Percentiles rank a stretch among this genome's conserved stretches.
These are phyloP conservation scores for Trididemnum nubilum DNA, from an alignment of 23 tunicate genomes.

Conservation along the genomic window DNA sequence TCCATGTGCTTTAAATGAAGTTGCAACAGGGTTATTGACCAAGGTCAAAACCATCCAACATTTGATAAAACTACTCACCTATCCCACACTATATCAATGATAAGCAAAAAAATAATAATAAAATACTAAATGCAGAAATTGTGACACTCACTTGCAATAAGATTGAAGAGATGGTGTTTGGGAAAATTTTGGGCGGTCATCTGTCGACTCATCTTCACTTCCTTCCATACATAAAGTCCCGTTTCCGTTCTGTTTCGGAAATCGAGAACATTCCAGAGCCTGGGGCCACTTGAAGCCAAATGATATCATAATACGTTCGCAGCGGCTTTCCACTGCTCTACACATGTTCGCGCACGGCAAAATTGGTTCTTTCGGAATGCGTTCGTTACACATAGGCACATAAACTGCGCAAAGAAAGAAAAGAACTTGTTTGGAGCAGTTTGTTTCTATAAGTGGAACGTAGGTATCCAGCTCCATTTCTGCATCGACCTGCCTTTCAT, in stretches of 20 bases:
- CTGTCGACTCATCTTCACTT: slow-evolving; percentile 5
- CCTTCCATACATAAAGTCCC: slow-evolving; percentile 74
- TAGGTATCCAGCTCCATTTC: slow-evolving; percentile 42
- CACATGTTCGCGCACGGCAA: slow-evolving; percentile 90
- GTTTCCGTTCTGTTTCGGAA: slow-evolving; percentile 56
- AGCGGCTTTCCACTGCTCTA: slow-evolving; percentile 49
- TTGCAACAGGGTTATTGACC: too few species aligned
- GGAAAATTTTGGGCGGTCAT: neutral
- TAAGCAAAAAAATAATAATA: too few species aligned
- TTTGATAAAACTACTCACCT: too few species aligned
- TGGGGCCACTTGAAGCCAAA: slow-evolving; percentile 76
- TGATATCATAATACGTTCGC: slow-evolving; percentile 42
- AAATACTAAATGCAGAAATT: too few species aligned
- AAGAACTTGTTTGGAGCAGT: slow-evolving; percentile 59
- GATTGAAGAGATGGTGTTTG: too few species aligned
- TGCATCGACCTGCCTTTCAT: slow-evolving; percentile 69
- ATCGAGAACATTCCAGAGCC: slow-evolving; percentile 68
- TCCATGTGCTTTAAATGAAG: too few species aligned
- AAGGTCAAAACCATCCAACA: too few species aligned
- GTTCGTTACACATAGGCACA: slow-evolving; percentile 78
- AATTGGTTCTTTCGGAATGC: neutral
- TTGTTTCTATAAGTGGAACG: slow-evolving; percentile 54
- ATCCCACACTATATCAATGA: too few species aligned
- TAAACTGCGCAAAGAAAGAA: slow-evolving; percentile 69
- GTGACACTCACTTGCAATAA: too few species aligned